Conservation (phyloP, 2,113 vertebrate genomes). For the Takifugu flavidus region DNA sequence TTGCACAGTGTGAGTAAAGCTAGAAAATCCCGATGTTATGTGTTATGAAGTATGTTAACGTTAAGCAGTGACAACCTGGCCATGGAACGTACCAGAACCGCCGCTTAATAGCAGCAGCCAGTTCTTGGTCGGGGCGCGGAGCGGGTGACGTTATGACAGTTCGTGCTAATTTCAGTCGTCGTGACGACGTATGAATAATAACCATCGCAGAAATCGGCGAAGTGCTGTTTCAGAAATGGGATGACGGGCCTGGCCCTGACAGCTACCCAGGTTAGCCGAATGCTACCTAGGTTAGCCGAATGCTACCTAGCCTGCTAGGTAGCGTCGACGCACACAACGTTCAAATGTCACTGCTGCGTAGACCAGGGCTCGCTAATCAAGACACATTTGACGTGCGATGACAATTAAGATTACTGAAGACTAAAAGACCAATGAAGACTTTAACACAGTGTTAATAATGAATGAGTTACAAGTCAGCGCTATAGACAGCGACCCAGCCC, state of each 20-base stretch:
- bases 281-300: slow-evolving; percentile 36
- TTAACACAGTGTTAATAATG: not conserved
- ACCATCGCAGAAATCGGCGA: not conserved
- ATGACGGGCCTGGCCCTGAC: slow-evolving; percentile 49
- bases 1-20: slow-evolving; percentile 23
- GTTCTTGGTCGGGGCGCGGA: not conserved
- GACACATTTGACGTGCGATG: not conserved
- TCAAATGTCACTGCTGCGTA: slow-evolving; percentile 30
- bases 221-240: slow-evolving; percentile 9
- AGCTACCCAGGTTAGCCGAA: slow-evolving; percentile 23
- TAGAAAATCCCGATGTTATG: slow-evolving; percentile 14
- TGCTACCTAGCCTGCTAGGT: slow-evolving; percentile 22
- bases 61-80: slow-evolving; percentile 19
- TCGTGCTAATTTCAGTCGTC: not conserved
- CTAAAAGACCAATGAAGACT: not conserved
- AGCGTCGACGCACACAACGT: slow-evolving; percentile 35
- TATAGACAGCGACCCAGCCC: slow-evolving; percentile 44
- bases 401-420: not conserved
- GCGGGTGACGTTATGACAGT: not conserved
- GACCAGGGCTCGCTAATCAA: not conserved
- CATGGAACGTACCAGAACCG: slow-evolving; percentile 40
- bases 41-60: slow-evolving; percentile 25
- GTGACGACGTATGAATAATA: not conserved
- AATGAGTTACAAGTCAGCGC: not conserved
- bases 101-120: not conserved